Percentiles rank a stretch among this genome's conserved stretches.
Conservation (phyloP, 2,797 vertebrate genomes). For the Spea hammondii region DNA sequence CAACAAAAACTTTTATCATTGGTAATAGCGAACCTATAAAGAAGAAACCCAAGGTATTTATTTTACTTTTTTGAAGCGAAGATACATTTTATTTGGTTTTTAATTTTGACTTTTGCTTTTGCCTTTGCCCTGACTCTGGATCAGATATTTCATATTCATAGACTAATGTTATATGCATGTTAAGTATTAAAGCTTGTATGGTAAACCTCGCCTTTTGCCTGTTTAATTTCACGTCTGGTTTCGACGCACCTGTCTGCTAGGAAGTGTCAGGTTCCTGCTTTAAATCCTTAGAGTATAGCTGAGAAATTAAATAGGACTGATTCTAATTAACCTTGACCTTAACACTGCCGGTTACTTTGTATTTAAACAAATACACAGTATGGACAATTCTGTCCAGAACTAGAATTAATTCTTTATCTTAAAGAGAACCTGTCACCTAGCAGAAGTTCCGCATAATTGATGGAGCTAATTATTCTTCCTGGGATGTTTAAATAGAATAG, state of each 20-base stretch:
- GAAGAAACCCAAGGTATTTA: too few species aligned
- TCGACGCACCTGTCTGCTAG: constrained; percentile 42
- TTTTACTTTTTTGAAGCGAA: too few species aligned
- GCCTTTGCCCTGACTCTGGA: background rate
- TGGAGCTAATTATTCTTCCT: background rate
- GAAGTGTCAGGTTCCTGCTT: constrained; percentile 46
- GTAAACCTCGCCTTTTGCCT: constrained; percentile 19
- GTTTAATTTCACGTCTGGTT: constrained; percentile 28
- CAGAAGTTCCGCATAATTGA: background rate
- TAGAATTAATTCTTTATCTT: background rate
- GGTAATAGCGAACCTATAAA: too few species aligned
- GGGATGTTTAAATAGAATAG: background rate
- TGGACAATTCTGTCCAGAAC: constrained; percentile 5
- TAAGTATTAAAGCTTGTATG: constrained; percentile 24
- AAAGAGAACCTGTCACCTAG: background rate
- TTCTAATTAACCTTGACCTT: constrained; percentile 36
- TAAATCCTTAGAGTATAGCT: constrained; percentile 23
- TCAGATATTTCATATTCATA: background rate
- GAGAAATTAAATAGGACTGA: constrained; percentile 31
- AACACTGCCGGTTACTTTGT: constrained; percentile 33
- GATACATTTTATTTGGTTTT: too few species aligned
- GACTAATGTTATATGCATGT: background rate
- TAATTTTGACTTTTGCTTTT: too few species aligned
- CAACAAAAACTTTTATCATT: too few species aligned
- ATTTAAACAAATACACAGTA: constrained; percentile 30